phyloP scores from a whole-genome alignment of 2,888 invertebrate species.

The Drosophila koepferae region DNA sequence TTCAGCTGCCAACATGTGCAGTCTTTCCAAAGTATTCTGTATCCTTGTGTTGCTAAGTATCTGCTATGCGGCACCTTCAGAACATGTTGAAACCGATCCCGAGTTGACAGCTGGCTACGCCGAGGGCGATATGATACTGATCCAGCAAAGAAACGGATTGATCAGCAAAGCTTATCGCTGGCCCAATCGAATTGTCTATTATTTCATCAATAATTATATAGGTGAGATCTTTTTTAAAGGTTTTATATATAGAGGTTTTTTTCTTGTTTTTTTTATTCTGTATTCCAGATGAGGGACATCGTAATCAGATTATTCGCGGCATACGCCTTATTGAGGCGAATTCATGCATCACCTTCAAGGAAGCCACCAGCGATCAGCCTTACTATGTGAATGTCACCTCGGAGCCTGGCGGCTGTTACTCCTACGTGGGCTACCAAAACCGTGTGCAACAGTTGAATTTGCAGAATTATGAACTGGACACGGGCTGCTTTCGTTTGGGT shows the following conservation, averaged over 20 bases:
- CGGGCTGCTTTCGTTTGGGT: conserved; percentile 82
- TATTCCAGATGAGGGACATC: conserved; percentile 85
- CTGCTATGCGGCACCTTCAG: conserved; percentile 20
- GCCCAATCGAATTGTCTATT: conserved; percentile 89
- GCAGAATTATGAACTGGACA: conserved; percentile 65
- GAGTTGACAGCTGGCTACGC: conserved; percentile 91
- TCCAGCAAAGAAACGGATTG: conserved; percentile 86
- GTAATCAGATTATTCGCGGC: conserved; percentile 88
- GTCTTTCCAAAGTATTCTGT: conserved; percentile 8
- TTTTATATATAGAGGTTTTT: too few species aligned
- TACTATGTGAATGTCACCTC: conserved; percentile 77
- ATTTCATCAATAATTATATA: conserved; percentile 76
- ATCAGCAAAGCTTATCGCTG: conserved; percentile 87
- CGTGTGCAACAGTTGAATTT: conserved; percentile 84
- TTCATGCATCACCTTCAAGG: conserved; percentile 90
- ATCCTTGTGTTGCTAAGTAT: conserved; percentile 7
- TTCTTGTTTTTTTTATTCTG: neutral
- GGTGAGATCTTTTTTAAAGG: conserved; percentile 24
- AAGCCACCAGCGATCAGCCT: conserved; percentile 85
- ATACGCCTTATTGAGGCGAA: conserved; percentile 90
- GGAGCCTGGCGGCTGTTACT: conserved; percentile 89
- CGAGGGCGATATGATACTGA: conserved; percentile 90
- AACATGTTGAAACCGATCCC: conserved; percentile 86
- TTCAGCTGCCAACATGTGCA: conserved; percentile 38
- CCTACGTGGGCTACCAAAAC: conserved; percentile 88